These are phyloP conservation scores for Ctena decussata DNA, from an alignment of 2,888 invertebrate genomes.

Conservation along the genomic window DNA sequence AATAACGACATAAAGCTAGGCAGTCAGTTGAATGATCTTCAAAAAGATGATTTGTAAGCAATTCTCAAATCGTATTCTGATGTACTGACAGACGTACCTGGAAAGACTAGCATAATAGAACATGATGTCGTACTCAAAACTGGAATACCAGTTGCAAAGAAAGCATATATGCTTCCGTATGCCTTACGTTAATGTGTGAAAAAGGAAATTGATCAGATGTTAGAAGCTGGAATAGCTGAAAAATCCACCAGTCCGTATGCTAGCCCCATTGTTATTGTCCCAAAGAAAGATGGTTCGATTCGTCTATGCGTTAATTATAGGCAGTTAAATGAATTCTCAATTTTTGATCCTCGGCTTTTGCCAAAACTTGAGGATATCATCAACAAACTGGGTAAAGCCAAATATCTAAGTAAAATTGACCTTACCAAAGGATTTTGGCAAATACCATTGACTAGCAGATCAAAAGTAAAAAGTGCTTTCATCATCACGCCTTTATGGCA, in stretches of 20 bases:
- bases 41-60: neutral
- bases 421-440: constrained; percentile 51
- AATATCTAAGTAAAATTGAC: constrained; percentile 38
- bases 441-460: constrained; percentile 4
- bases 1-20: neutral
- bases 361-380: constrained; percentile 21
- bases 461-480: neutral
- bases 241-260: constrained; percentile 33
- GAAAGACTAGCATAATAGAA: neutral
- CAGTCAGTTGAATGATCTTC: neutral
- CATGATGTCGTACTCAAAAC: constrained; percentile 1
- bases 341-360: constrained; percentile 45
- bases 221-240: constrained; percentile 28
- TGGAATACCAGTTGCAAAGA: constrained; percentile 2
- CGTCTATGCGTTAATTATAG: constrained; percentile 48
- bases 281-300: constrained; percentile 19
- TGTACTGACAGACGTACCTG: constrained; percentile 13
- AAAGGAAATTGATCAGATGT: constrained; percentile 12
- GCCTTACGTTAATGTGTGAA: constrained; percentile 16
- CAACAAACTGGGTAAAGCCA: constrained; percentile 21
- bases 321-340: constrained; percentile 31
- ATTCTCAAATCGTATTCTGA: neutral
- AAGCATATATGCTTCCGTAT: constrained; percentile 20
- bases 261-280: constrained; percentile 18
- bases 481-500: neutral